Conservation (phyloP, 2,888 invertebrate species). For the Halocaridina rubra region DNA sequence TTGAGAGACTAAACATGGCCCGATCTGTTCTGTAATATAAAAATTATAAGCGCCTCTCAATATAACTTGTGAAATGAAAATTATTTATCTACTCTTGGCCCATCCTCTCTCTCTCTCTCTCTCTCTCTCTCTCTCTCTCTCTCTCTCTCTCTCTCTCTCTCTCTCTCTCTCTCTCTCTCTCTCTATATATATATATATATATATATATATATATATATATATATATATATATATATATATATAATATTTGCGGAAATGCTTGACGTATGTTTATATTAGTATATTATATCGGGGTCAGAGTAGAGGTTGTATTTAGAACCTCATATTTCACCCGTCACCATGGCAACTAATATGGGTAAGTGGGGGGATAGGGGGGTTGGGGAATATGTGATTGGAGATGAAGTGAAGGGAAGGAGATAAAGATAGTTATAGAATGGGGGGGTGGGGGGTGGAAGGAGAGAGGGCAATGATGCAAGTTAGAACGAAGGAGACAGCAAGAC, state of each 20-base stretch:
- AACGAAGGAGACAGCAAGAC: no score
- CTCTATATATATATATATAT: neutral
- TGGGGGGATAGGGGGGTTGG: neutral
- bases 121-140: neutral
- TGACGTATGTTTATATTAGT: neutral
- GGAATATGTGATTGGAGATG: neutral
- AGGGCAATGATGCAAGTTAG: no score
- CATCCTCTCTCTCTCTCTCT: neutral
- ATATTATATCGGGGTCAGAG: neutral
- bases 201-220: neutral
- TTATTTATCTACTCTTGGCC: neutral
- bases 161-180: neutral
- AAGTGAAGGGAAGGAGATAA: neutral
- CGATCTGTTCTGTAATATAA: no score
- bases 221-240: neutral
- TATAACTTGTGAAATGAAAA: no score
- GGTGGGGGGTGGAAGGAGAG: neutral
- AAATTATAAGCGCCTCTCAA: no score
- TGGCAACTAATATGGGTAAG: neutral
- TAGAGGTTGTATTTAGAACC: neutral
- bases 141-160: neutral
- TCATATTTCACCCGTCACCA: neutral
- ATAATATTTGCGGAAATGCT: neutral
- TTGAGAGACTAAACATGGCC: no score
- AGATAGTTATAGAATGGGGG: neutral